These are phyloP conservation scores for Eptatretus atami DNA, from an alignment of 2,797 vertebrate species.

Conservation along the genomic window DNA sequence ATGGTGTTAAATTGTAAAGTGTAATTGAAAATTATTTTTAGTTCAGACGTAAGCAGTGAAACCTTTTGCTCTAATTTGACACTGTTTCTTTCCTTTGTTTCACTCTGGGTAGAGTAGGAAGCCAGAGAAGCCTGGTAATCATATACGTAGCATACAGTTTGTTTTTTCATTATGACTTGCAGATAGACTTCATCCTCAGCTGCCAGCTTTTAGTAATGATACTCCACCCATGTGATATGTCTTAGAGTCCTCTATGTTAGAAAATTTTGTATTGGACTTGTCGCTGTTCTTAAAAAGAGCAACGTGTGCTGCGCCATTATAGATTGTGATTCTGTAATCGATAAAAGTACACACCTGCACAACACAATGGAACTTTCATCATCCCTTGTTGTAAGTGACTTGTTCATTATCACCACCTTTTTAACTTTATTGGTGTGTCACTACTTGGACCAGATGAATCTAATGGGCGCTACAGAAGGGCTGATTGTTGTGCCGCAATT, in stretches of 20 bases:
- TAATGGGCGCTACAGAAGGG: too few relatives aligned
- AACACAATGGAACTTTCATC: conserved; percentile 67
- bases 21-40: too few relatives aligned
- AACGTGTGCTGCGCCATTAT: conserved; percentile 63
- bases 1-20: too few relatives aligned
- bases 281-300: conserved; percentile 26
- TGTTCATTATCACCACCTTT: conserved; percentile 84
- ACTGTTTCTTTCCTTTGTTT: too few relatives aligned
- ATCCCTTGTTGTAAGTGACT: conserved; percentile 48
- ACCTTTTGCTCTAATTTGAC: too few relatives aligned
- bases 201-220: conserved; percentile 49
- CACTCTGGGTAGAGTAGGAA: conserved; percentile 66
- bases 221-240: conserved; percentile 80
- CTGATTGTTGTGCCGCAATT: too few relatives aligned
- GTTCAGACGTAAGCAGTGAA: too few relatives aligned
- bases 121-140: conserved; percentile 69
- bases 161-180: conserved; percentile 23
- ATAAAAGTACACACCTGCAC: conserved; percentile 81
- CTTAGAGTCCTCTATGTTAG: conserved; percentile 24
- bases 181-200: conserved; percentile 95
- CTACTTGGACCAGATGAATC: too few relatives aligned
- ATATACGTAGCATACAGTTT: conserved; percentile 43
- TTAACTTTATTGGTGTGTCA: conserved; percentile 44
- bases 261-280: too few relatives aligned
- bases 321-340: conserved; percentile 79